Base-by-base conservation (phyloP, 2,888 invertebrate species). In the Drosophila hawaiiensis region DNA sequence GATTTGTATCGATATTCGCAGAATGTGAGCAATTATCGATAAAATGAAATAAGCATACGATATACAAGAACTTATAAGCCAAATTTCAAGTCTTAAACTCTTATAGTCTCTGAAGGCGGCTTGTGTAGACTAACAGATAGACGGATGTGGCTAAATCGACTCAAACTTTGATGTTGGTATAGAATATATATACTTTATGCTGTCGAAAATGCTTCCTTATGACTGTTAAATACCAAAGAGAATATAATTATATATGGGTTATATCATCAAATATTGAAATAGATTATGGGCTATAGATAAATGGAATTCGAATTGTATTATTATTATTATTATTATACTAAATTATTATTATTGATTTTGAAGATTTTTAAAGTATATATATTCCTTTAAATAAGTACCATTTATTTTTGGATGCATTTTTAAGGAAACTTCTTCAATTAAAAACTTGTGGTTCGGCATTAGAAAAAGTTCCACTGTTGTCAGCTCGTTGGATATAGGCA, bases 401-500 rank as follows among this genome's bases (percentile, higher is more conserved):
- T 2, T 50, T 28, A 22, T 14, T 22, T 33, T 33, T 33, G 4
- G 12, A 12, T 1, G 4, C 1, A 35, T 35, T 35, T 22, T 10
- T 12, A 6, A 12, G 3, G 29, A 29, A 19, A 5, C 12, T 43
- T 22, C 43, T 43, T 1, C 28, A 19, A 28, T 50, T 28, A 3
- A 22, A 25, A 25, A 47, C 25, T 25, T 16, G 4, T 47, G 22
- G 14, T 1, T 25, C 16, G 25, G 22, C 47, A 47, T 47, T 52
- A 10, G 14, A 16, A 29, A 12, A n/a, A n/a, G 9, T 22, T 33
- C 91, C 81, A 86, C 73, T 67, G 89, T 83, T 29, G 54, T n/a
- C 37, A 52, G 65, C 25, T 59, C 63, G 70, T 54, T 68, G 69
- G 67, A 71, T 60, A 72, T 67, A 71, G 69, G 68, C 75, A 65